Evolutionary conservation across 2,888 invertebrate genomes (phyloP).

Genomic region (Eupelmus urozonus): DNA sequence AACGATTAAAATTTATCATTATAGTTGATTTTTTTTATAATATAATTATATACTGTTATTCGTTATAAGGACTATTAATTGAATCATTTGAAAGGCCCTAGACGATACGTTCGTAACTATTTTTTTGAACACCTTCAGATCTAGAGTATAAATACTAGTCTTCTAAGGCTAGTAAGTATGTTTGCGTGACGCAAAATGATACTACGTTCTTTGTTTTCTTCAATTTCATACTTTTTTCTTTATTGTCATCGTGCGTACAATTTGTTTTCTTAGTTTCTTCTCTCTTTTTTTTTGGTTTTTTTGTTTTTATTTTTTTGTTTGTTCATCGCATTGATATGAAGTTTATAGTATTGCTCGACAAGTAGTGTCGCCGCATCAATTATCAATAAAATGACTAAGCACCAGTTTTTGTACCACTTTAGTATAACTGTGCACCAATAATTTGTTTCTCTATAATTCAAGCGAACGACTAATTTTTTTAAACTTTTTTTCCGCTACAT

Average conservation of each 20-base stretch:
- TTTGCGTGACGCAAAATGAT: conserved; percentile 53
- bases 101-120: conserved; percentile 58
- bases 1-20: conserved; percentile 52
- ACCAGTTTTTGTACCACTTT: conserved; percentile 57
- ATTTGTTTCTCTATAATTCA: too few species aligned
- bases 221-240: neutral
- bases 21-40: conserved; percentile 45
- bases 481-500: conserved; percentile 14
- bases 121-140: conserved; percentile 71
- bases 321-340: conserved; percentile 47
- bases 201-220: conserved; percentile 39
- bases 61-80: conserved; percentile 58
- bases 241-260: conserved; percentile 52
- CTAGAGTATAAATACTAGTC: conserved; percentile 69
- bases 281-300: neutral
- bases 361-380: conserved; percentile 48
- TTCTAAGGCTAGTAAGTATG: conserved; percentile 72
- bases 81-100: conserved; percentile 59
- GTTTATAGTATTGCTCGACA: conserved; percentile 49
- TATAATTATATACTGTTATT: conserved; percentile 50
- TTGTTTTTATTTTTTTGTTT: conserved; percentile 11
- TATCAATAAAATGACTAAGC: conserved; percentile 55
- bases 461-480: conserved; percentile 41
- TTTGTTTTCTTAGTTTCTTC: conserved; percentile 26
- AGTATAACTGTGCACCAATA: conserved; percentile 52